A percentile compares a stretch with the other conserved stretches of the same genome.
Evolutionary conservation across 2,797 vertebrate species (phyloP).

Genomic region (Natrix natrix): DNA sequence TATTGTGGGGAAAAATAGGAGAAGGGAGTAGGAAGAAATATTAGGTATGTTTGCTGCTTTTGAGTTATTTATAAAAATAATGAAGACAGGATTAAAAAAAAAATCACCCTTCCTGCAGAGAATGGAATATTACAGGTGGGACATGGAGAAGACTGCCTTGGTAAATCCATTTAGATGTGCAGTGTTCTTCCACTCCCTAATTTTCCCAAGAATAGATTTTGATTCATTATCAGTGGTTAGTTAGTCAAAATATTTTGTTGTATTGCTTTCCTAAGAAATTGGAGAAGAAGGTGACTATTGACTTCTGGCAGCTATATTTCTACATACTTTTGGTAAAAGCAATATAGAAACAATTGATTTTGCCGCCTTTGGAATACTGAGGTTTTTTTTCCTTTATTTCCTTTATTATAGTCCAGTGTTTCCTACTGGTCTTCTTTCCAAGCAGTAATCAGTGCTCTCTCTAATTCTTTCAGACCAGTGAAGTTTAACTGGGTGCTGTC

Average conservation of each 20-base stretch:
- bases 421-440: background rate
- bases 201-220: background rate
- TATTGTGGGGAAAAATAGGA: background rate
- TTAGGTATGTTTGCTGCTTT: background rate
- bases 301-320: background rate
- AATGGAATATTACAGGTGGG: background rate
- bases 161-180: background rate
- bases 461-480: background rate
- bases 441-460: background rate
- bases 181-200: no score
- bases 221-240: background rate
- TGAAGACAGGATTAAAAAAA: background rate
- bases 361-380: background rate
- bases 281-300: background rate
- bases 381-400: background rate
- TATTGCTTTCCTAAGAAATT: background rate
- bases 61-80: background rate
- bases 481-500: background rate
- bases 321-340: background rate
- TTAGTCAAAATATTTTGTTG: background rate
- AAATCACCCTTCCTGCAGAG: background rate
- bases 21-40: background rate
- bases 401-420: background rate
- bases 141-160: background rate
- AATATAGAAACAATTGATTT: background rate